Base-by-base conservation (phyloP, 2,888 invertebrate species). In the Melanotus villosus region DNA sequence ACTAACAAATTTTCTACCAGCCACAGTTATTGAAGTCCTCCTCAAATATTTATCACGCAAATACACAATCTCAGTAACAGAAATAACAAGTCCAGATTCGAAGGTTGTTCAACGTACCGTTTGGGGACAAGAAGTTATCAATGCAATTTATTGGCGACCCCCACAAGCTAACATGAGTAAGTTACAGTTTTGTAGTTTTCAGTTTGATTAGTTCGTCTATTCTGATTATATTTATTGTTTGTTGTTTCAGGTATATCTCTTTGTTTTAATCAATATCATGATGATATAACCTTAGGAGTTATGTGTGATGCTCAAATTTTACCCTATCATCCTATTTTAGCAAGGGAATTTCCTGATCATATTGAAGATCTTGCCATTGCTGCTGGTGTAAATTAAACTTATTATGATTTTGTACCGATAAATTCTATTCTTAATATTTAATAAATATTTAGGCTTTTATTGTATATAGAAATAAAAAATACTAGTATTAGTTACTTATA, bases 101-200 rank as follows among this genome's bases (percentile, higher is more conserved):
- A 71, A 81, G 69, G 78, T 83, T 74, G 83, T 84, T 2, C 86
- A 89, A 71, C 86, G 85, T 1, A 89, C 90, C 5, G 76, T 90
- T 14, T 91, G 92, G 88, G 90, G 91, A 0, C 90, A 92, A 71
- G 87, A 88, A 6, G 87, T 92, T 0, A 88, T 88, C 2, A 86
- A 87, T 38, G 88, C 90, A 0, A 84, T 92, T 60, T 92, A 91
- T 78, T 93, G 92, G 92, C 86, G 91, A 73, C 92, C 93, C 9
- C 91, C 92, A 0, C 93, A 92, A 82, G 91, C 92, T 60, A 93
- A 93, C 82, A 91, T 92, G 72, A 90, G 93, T 92, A 82, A 88
- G 90, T 73, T n/a, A n/a, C n/a, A n/a, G n/a, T 43, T n/a, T n/a
- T n/a, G n/a, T n/a, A n/a, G n/a, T n/a, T n/a, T n/a, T n/a, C n/a